A percentile compares a stretch with the other conserved stretches of the same genome.
Conservation (phyloP, 30 jellyfish, hydroid and myxozoan species). For the Turritopsis dohrnii region DNA sequence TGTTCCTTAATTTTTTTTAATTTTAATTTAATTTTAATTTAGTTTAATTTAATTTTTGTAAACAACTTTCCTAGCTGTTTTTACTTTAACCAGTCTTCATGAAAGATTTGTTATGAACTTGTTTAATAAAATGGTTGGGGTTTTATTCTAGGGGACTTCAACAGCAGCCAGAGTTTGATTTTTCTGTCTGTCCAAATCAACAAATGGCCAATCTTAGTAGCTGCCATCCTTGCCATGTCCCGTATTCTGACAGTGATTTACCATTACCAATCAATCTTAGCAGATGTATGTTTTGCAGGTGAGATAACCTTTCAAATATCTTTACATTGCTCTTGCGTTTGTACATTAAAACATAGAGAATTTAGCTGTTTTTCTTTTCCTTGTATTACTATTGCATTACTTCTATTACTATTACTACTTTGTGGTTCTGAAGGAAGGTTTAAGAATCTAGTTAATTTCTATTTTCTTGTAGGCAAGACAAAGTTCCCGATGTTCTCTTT, state of each 20-base stretch:
- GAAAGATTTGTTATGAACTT: no score
- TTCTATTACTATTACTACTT: no score
- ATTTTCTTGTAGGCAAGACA: conserved; percentile 46
- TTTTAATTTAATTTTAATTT: not conserved
- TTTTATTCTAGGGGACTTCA: not conserved
- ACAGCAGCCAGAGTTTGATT: conserved; percentile 7
- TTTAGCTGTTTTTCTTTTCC: no score
- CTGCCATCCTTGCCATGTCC: conserved; percentile 71
- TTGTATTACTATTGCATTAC: no score
- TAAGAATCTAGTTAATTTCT: not conserved
- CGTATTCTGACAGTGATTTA: conserved; percentile 60
- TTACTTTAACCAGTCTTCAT: no score
- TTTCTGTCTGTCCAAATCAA: conserved; percentile 16
- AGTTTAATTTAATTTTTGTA: not conserved
- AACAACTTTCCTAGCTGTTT: no score
- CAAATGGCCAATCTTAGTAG: conserved; percentile 26
- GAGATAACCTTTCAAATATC: no score
- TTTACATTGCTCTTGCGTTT: no score
- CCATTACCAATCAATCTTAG: conserved; percentile 45
- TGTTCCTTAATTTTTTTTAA: no score
- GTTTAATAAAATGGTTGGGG: no score
- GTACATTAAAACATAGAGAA: no score
- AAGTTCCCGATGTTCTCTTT: conserved; percentile 73
- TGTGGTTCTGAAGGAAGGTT: not conserved
- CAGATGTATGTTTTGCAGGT: conserved; percentile 76